Evolutionary conservation across 2,113 vertebrate genomes (phyloP).

Genomic region (Ellobius talpinus): DNA sequence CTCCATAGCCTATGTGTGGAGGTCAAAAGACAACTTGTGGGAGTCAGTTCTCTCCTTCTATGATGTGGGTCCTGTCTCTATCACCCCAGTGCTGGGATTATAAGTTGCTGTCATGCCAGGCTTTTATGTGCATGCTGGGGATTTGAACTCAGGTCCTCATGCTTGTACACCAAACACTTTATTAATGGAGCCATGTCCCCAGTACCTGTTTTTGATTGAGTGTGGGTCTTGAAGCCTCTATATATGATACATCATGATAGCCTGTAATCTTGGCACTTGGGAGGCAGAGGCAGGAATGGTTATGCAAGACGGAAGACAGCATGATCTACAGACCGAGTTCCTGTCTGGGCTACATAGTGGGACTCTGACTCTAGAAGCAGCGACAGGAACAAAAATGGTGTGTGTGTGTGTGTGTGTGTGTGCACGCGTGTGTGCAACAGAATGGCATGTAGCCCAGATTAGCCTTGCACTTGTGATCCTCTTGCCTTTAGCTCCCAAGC

Average conservation of each 20-base stretch:
- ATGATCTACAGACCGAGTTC: not conserved
- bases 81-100: not conserved
- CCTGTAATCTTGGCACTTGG: not conserved
- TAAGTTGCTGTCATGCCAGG: not conserved
- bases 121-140: not conserved
- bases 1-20: not conserved
- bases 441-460: not conserved
- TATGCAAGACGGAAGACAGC: not conserved
- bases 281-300: not conserved
- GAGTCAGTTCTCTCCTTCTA: not conserved
- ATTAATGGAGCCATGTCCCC: not conserved
- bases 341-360: not conserved
- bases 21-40: not conserved
- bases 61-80: not conserved
- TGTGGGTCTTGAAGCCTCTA: not conserved
- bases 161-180: not conserved
- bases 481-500: not conserved
- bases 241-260: not conserved
- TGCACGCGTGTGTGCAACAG: too few relatives aligned
- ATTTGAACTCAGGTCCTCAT: not conserved
- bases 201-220: not conserved
- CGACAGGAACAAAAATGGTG: not conserved
- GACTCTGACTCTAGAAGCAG: not conserved
- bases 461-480: not conserved
- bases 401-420: not conserved